Evolutionary conservation across 2,797 vertebrate species (phyloP), one percentile per base, ranked within the genome.

Genomic region (Microchirus variegatus): DNA sequence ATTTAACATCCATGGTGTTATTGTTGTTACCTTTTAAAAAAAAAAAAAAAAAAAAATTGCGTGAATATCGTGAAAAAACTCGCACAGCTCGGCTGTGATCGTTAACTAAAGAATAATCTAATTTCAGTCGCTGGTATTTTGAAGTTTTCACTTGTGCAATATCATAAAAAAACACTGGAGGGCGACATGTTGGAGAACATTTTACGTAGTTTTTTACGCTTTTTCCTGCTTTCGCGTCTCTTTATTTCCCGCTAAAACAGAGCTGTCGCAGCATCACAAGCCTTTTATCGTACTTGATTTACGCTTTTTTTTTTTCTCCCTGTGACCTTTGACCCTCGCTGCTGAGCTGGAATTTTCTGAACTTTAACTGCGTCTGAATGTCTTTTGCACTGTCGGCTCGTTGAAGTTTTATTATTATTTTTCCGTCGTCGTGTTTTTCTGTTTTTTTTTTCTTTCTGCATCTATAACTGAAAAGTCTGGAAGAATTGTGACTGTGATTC

Each of bases 361-460:
- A n/a, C 67, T 60, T 68, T 50, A 36, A 50, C 63, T 71, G 65
- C 75, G 67, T 81, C 31, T 22, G 31, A 31, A 31, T 82, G 70
- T 85, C 63, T 77, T 82, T 88, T 84, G 77, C 82, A 87, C 76
- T 75, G 63, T 79, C 60, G 49, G 64, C 51, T 58, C 2, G 37
- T 82, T 83, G 69, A 67, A 80, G 50, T 49, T 9, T 51, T 69
- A 59, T 83, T 79, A 85, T 79, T 59, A 60, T 59, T 26, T 59
- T 63, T 42, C 75, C 60, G 59, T 14, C 10, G 17, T 70, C 73
- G 55, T 75, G 60, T 70, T 77, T 44, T 47, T 82, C 73, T 83
- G 70, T 3, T 22, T 81, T 1, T 68, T 77, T 44, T 74, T 52
- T n/a, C 77, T 44, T 47, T 82, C 73, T 83, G 70, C 44, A 64